Evolutionary conservation across 1,140 invertebrate genomes (phyloP).

Genomic region (Hyles vespertilio): DNA sequence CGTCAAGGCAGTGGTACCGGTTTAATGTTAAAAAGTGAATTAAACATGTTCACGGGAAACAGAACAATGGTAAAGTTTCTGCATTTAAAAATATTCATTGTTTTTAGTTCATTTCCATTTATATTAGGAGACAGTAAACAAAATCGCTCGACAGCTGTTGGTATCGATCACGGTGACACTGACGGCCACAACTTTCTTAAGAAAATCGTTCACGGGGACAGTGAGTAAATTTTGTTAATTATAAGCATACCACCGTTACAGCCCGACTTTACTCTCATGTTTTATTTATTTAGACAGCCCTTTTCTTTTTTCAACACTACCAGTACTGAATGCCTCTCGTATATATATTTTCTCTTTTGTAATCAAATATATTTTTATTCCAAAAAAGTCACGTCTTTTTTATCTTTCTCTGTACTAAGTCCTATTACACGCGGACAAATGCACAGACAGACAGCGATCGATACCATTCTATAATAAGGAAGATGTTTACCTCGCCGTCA

Average conservation of each 20-base stretch:
- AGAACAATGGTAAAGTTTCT: conserved; percentile 9
- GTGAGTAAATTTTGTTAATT: conserved; percentile 30
- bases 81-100: conserved; percentile 19
- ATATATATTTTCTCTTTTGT: too few relatives aligned
- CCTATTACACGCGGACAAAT: too few relatives aligned
- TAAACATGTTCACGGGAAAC: conserved; percentile 5
- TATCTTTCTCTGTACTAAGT: too few relatives aligned
- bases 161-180: conserved; percentile 7
- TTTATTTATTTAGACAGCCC: not conserved
- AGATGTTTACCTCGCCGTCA: too few relatives aligned
- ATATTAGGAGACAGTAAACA: conserved; percentile 13
- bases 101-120: conserved; percentile 24
- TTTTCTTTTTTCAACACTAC: too few relatives aligned
- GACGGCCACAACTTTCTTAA: conserved; percentile 40
- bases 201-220: conserved; percentile 31
- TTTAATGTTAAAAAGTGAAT: conserved; percentile 10
- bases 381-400: too few relatives aligned
- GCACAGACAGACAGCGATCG: too few relatives aligned
- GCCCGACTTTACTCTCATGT: too few relatives aligned
- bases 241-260: too few relatives aligned
- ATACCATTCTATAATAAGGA: too few relatives aligned
- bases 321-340: too few relatives aligned
- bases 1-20: conserved; percentile 3
- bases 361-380: too few relatives aligned
- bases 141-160: conserved; percentile 8